phyloP scores from a whole-genome alignment of 2,888 invertebrate genomes.

The Stictocephala bisonia region DNA sequence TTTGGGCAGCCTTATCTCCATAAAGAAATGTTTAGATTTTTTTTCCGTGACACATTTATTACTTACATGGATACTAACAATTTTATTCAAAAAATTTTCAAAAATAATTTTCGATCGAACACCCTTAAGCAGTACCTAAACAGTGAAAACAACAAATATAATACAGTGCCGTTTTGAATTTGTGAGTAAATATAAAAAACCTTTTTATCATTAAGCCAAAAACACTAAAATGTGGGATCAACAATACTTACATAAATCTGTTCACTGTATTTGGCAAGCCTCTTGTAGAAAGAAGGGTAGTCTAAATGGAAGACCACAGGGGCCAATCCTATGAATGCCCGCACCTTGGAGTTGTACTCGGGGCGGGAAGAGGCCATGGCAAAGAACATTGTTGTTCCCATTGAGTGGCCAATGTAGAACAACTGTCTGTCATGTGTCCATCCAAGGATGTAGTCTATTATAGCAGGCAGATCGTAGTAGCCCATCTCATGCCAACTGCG shows the following conservation, averaged over 20 bases:
- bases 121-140: no score
- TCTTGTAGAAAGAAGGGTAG: conserved; percentile 27
- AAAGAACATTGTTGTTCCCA: conserved; percentile 77
- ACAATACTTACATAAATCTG: conserved; percentile 27
- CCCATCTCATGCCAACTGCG: conserved; percentile 70
- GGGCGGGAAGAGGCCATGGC: conserved; percentile 74
- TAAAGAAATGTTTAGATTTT: no score
- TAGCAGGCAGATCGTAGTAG: conserved; percentile 68
- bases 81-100: no score
- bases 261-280: not conserved
- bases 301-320: conserved; percentile 55
- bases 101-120: no score
- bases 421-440: conserved; percentile 64
- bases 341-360: conserved; percentile 74
- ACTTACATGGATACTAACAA: no score
- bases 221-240: no score
- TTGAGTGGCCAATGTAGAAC: conserved; percentile 70
- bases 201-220: no score
- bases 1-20: no score
- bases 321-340: conserved; percentile 53
- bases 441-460: conserved; percentile 66
- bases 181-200: no score
- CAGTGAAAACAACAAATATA: no score
- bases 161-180: no score
- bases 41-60: no score